Conservation (phyloP, 2,797 vertebrate genomes). For the Anas capensis region DNA sequence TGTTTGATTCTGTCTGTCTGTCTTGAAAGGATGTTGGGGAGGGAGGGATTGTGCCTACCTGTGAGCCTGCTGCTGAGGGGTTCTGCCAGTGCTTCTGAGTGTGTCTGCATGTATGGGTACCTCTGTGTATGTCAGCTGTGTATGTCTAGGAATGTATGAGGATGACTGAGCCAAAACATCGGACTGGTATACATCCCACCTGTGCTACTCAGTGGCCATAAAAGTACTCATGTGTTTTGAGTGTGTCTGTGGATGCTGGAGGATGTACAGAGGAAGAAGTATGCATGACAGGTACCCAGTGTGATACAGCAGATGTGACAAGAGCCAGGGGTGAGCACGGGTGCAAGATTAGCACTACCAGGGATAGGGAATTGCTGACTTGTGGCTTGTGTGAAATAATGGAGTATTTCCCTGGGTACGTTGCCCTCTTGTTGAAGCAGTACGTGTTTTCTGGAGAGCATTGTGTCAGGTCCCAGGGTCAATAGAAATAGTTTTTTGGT, state of each 20-base stretch:
- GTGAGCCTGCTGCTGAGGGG: not conserved
- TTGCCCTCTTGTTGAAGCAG: not conserved
- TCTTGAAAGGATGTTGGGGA: not conserved
- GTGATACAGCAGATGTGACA: rapidly evolving
- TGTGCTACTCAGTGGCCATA: not conserved
- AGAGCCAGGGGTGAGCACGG: not conserved
- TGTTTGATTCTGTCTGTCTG: not conserved
- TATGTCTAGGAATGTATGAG: not conserved
- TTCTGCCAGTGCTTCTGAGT: not conserved
- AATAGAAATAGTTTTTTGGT: not conserved
- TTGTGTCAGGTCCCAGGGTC: not conserved
- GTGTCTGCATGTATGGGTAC: not conserved
- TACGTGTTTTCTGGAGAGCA: rapidly evolving
- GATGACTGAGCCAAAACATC: not conserved
- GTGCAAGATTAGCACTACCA: rapidly evolving
- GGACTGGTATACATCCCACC: not conserved
- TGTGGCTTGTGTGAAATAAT: not conserved
- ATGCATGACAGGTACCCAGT: not conserved
- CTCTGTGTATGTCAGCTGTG: not conserved
- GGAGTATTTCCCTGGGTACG: rapidly evolving
- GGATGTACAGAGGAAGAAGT: not conserved
- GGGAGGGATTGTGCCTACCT: not conserved
- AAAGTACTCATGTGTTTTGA: not conserved
- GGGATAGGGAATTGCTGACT: not conserved
- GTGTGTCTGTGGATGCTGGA: not conserved